These are phyloP conservation scores for Cynodonichthys magdalenae DNA, from an alignment of 2,797 vertebrate genomes.

Conservation along the genomic window DNA sequence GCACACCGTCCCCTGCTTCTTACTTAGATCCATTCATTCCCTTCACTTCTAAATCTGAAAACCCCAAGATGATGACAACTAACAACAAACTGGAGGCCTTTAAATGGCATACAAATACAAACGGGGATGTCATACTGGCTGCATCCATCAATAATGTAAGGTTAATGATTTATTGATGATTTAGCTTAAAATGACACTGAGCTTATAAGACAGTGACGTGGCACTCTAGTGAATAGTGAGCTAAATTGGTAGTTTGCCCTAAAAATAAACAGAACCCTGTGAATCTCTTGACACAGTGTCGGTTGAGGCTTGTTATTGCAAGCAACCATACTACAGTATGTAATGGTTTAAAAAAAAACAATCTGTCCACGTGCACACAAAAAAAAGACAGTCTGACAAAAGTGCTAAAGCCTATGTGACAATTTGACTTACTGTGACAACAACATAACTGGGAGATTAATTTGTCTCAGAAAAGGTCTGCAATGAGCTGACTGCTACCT, in stretches of 20 bases:
- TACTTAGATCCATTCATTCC: not conserved
- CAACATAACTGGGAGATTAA: constrained; percentile 48
- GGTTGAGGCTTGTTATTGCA: not conserved
- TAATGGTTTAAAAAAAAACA: not conserved
- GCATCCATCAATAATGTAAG: not conserved
- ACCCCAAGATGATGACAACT: not conserved
- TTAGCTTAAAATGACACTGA: not conserved
- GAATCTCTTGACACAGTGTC: not conserved
- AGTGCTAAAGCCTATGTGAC: not conserved
- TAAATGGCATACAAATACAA: not conserved
- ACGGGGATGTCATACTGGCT: not conserved
- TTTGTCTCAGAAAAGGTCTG: constrained; percentile 44
- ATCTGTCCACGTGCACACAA: not conserved
- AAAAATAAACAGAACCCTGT: not conserved
- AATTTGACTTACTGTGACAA: constrained; percentile 20
- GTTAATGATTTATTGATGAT: constrained; percentile 1
- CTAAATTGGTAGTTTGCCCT: not conserved
- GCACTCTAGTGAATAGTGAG: not conserved
- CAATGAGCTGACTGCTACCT: constrained; percentile 36
- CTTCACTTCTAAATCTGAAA: not conserved
- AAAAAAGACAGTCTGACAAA: not conserved
- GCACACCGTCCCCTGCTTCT: not conserved
- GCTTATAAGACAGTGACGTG: not conserved
- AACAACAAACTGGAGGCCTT: not conserved
- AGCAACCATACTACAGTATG: not conserved